phyloP scores from a whole-genome alignment of 2,113 vertebrate species.

The Globicephala melas region DNA sequence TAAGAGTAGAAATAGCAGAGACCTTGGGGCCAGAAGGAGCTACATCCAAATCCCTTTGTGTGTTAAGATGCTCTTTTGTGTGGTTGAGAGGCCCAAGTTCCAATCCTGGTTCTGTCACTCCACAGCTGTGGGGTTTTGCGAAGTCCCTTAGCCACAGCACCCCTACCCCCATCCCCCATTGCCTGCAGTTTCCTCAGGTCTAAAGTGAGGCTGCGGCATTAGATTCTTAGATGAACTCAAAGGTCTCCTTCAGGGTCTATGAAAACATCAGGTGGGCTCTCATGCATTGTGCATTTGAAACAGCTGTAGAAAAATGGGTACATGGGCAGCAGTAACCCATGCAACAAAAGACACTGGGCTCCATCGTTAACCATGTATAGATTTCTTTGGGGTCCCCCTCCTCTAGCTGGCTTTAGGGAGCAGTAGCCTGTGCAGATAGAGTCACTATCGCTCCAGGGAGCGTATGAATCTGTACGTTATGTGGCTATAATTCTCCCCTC shows the following conservation, averaged over 20 bases:
- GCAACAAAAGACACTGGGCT: fast-evolving
- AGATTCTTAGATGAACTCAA: neutral
- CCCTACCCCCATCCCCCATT: fast-evolving
- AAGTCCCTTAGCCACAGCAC: neutral
- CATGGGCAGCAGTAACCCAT: fast-evolving
- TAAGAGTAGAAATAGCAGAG: neutral
- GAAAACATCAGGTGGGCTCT: neutral
- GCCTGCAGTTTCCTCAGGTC: neutral
- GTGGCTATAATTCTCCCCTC: neutral
- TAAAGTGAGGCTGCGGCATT: neutral
- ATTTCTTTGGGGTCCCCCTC: fast-evolving
- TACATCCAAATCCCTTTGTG: neutral
- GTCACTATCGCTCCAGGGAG: neutral
- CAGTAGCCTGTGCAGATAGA: neutral
- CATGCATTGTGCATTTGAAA: neutral
- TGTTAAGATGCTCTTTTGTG: neutral
- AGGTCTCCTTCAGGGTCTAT: neutral
- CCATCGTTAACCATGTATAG: neutral
- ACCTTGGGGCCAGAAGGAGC: neutral
- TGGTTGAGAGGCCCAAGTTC: neutral
- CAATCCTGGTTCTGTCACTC: neutral
- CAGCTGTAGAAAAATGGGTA: neutral
- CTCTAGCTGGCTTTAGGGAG: neutral
- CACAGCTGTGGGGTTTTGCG: neutral
- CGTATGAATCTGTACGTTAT: neutral